Evolutionary conservation across 2,113 vertebrate species (phyloP).

Genomic region (Beaufortia kweichowensis): DNA sequence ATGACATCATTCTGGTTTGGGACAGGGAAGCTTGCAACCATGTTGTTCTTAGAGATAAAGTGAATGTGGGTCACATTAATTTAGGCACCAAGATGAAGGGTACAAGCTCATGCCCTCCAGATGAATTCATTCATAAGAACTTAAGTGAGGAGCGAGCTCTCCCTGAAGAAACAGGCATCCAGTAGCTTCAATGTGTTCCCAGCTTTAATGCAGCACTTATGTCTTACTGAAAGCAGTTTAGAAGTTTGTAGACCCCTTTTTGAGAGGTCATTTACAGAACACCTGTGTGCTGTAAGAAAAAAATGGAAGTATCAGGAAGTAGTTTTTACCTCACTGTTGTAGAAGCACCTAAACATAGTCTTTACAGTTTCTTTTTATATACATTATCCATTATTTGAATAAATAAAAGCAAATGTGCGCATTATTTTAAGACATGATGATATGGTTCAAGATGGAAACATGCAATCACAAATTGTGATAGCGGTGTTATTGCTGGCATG

Average conservation of each 20-base stretch:
- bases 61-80: constrained; percentile 38
- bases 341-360: neutral
- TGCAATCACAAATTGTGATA: neutral
- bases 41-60: constrained; percentile 25
- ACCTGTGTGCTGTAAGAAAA: constrained; percentile 8
- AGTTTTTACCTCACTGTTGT: neutral
- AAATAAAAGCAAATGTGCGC: neutral
- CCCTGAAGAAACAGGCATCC: neutral
- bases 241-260: neutral
- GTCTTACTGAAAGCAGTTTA: constrained; percentile 27
- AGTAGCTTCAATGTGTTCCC: constrained; percentile 23
- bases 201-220: constrained; percentile 5
- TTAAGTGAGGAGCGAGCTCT: constrained; percentile 19
- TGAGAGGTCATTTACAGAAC: constrained; percentile 25
- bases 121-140: constrained; percentile 36
- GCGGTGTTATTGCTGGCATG: neutral
- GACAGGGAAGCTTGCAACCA: constrained; percentile 5
- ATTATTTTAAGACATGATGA: constrained; percentile 1
- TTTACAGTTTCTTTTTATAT: neutral
- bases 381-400: no score
- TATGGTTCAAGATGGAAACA: neutral
- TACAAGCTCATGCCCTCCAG: constrained; percentile 12
- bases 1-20: neutral
- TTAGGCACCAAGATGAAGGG: constrained; percentile 29
- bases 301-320: neutral